A percentile compares a stretch with the other conserved stretches of the same genome.
Conservation (phyloP, 1,140 invertebrate genomes). For the Rhopalosiphum padi region DNA sequence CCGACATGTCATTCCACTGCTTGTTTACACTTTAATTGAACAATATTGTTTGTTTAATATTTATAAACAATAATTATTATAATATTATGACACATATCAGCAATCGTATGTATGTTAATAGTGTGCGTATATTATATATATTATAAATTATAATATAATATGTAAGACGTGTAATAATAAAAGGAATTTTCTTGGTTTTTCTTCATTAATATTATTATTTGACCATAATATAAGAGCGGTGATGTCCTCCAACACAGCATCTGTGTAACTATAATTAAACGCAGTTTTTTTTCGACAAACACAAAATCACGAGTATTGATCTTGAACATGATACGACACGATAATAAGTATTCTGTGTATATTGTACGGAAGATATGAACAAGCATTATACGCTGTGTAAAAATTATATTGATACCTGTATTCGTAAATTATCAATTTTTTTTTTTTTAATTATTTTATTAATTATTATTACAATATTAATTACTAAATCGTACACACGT, state of each 20-base stretch:
- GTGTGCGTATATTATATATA: neutral
- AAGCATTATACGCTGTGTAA: neutral
- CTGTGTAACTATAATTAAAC: neutral
- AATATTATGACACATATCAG: neutral
- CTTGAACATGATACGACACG: neutral
- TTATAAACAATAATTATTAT: neutral
- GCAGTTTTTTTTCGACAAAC: neutral
- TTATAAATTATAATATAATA: no score
- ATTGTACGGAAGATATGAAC: neutral
- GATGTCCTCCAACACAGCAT: neutral
- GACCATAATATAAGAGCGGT: neutral
- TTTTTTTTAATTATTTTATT: no score
- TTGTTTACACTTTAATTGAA: neutral
- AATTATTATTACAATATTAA: no score
- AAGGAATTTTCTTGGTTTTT: no score
- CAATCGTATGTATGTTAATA: neutral
- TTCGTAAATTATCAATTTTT: no score
- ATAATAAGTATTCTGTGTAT: neutral
- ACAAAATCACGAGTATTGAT: neutral
- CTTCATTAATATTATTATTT: no score
- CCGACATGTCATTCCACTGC: neutral
- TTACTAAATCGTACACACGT: no score
- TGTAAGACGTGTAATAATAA: no score
- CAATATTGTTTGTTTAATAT: neutral
- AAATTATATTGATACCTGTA: neutral